phyloP scores from a whole-genome alignment of 2,797 vertebrate genomes.

The Salmo trutta region DNA sequence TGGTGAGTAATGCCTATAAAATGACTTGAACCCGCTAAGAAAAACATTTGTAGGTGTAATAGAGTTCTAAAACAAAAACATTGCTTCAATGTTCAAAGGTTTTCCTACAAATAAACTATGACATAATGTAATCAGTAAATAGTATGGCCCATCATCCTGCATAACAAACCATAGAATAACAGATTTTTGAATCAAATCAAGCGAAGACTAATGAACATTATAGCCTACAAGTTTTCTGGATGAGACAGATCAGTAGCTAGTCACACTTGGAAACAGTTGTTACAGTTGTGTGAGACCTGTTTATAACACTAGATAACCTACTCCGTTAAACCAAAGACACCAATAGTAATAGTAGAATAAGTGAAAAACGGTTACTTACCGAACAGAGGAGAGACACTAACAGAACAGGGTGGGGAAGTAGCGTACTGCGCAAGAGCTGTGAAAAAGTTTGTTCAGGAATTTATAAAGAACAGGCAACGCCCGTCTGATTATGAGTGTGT shows the following conservation, averaged over 20 bases:
- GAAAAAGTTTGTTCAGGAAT: conserved; percentile 24
- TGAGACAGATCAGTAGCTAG: not conserved
- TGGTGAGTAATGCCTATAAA: not conserved
- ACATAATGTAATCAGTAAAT: too few relatives aligned
- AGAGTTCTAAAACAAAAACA: not conserved
- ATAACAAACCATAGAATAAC: too few relatives aligned
- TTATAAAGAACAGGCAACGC: conserved; percentile 64
- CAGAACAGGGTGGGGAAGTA: not conserved
- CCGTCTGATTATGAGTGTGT: conserved; percentile 23
- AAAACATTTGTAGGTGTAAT: not conserved
- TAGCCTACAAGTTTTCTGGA: not conserved
- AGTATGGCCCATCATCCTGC: too few relatives aligned
- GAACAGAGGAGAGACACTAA: not conserved
- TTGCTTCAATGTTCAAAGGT: not conserved
- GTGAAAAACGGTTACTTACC: conserved; percentile 19
- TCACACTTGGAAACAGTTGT: not conserved
- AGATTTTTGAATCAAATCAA: too few relatives aligned
- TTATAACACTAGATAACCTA: not conserved
- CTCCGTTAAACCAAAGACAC: not conserved
- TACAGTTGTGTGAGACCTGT: not conserved
- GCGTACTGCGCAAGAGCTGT: conserved; percentile 19
- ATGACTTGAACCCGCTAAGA: not conserved
- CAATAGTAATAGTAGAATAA: not conserved
- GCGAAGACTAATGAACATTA: not conserved
- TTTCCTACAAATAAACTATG: too few relatives aligned